Base-by-base conservation (phyloP, 2,888 invertebrate species). In the Carpatolechia fugitivella region DNA sequence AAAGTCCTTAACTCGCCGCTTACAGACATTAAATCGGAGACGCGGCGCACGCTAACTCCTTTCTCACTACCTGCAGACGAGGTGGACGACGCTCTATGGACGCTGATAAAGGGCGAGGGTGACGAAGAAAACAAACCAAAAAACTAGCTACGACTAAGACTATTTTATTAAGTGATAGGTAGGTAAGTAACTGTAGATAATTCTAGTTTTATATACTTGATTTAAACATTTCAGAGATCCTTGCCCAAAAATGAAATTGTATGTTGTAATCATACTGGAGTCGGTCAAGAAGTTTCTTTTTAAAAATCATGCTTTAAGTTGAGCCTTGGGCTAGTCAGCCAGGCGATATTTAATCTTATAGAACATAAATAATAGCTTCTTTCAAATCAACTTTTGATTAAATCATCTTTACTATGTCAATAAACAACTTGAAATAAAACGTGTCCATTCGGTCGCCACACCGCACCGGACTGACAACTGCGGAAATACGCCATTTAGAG, bases 11-110 rank as follows among this genome's bases (percentile, higher is more conserved):
- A 33, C 33, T 33, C 10, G 10, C n/a, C 33, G 8, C 11, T 46
- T 20, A 31, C 52, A 52, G 52, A 52, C 31, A 41, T 52, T n/a
- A 52, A 52, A 14, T 52, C 31, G 1, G 52, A 52, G 11, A 16
- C 18, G 11, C 40, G 31, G 8, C 40, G 41, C 18, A 41, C 41
- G 11, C 41, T 52, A 16, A 31, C 52, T n/a, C 40, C 52, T 4
- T 52, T 52, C 31, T 38, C 38, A n/a, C 16, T 41, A 10, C n/a
- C 8, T 11, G 18, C 41, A 2, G 52, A 30, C 1, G 11, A 18
- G 24, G 41, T 24, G 0, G 36, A 36, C 29, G 50, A 50, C 10
- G 14, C 24, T 1, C 29, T 50, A 7, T 50, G 50, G 50, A 14
- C 50, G 7, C 14, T 50, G 1, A 36, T 50, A 10, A n/a, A 38